Evolutionary conservation across 2,113 vertebrate genomes (phyloP).

Genomic region (Amblyopsis rosae): DNA sequence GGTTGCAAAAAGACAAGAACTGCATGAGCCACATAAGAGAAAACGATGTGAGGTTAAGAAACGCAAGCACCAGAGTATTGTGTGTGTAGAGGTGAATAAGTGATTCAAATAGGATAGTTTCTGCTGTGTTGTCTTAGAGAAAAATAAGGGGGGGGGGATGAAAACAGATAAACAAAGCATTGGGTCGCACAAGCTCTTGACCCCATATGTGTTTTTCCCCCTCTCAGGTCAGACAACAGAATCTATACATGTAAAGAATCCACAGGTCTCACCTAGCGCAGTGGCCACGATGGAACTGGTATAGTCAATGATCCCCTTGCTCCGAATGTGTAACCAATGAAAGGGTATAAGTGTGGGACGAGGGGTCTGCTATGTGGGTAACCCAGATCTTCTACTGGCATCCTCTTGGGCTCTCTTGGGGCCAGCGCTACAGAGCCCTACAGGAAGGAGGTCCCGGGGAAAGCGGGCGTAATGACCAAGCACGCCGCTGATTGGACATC

Average conservation of each 20-base stretch:
- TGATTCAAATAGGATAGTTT: not conserved
- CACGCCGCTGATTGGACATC: conserved; percentile 68
- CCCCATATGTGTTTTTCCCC: not conserved
- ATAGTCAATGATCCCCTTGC: conserved; percentile 35
- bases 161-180: not conserved
- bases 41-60: conserved; percentile 1
- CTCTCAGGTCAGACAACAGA: conserved; percentile 16
- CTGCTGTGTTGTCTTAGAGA: conserved; percentile 1
- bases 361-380: conserved; percentile 15
- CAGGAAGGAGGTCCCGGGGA: conserved; percentile 48
- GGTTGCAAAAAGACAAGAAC: not conserved
- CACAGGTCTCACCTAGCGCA: conserved; percentile 51
- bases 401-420: conserved; percentile 44
- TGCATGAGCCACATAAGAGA: not conserved
- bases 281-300: conserved; percentile 1
- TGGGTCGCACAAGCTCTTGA: not conserved
- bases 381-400: conserved; percentile 38
- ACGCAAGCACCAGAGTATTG: not conserved
- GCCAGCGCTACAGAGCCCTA: conserved; percentile 24
- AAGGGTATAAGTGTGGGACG: conserved; percentile 17
- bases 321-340: conserved; percentile 40
- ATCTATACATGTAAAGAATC: conserved; percentile 19
- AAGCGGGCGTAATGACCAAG: conserved; percentile 47
- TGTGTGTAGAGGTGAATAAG: not conserved
- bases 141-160: not conserved